phyloP scores from a whole-genome alignment of 2,113 vertebrate genomes.

The Syngnathoides biaculeatus region DNA sequence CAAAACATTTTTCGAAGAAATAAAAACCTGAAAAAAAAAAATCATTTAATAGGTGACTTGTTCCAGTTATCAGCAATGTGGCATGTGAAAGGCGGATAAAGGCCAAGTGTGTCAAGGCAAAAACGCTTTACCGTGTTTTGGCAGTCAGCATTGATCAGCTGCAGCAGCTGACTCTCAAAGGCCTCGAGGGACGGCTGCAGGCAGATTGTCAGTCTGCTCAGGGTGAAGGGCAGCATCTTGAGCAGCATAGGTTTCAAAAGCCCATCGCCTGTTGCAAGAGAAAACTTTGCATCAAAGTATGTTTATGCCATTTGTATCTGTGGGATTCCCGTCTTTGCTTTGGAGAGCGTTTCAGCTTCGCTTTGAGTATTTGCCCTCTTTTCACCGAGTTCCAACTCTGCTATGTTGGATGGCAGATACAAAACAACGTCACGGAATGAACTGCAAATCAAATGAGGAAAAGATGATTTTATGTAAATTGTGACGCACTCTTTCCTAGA shows the following conservation, averaged over 20 bases:
- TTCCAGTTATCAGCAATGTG: slow-evolving; percentile 11
- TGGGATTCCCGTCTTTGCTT: slow-evolving; percentile 2
- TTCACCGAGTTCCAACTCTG: background rate
- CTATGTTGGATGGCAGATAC: background rate
- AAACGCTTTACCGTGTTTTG: slow-evolving; percentile 76
- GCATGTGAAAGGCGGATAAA: slow-evolving; percentile 2
- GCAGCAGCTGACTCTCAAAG: slow-evolving; percentile 86
- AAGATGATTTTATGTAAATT: background rate
- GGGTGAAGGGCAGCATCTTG: slow-evolving; percentile 71
- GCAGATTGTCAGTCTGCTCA: slow-evolving; percentile 78
- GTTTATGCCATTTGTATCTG: slow-evolving; percentile 1
- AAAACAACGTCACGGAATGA: background rate
- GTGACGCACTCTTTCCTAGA: slow-evolving; percentile 19
- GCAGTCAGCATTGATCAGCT: slow-evolving; percentile 76
- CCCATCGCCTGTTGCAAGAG: slow-evolving; percentile 70
- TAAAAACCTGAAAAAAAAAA: background rate
- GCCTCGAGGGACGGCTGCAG: slow-evolving; percentile 84
- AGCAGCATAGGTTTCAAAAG: slow-evolving; percentile 81
- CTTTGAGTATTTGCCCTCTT: slow-evolving; percentile 3
- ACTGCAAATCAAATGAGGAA: background rate
- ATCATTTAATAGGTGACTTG: background rate
- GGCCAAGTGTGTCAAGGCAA: slow-evolving; percentile 9
- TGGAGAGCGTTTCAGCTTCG: background rate
- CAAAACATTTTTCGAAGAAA: too few relatives aligned
- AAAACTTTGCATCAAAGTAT: slow-evolving; percentile 5